Evolutionary conservation across 2,888 invertebrate genomes (phyloP).

Genomic region (Oasisia sp.): DNA sequence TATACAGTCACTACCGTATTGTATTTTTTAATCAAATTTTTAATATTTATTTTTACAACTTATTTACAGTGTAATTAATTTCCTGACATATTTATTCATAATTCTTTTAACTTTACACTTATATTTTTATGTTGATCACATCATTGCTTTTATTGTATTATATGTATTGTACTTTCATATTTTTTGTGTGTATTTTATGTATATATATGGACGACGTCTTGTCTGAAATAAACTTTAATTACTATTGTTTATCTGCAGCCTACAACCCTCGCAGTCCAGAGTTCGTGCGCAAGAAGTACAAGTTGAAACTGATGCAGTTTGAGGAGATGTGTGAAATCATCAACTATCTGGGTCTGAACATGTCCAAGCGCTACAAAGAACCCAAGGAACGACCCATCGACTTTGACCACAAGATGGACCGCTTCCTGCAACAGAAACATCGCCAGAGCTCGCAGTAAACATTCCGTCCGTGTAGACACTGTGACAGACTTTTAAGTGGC

Average conservation of each 20-base stretch:
- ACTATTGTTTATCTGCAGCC: slow-evolving; percentile 48
- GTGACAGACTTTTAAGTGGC: background rate
- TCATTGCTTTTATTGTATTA: too few relatives aligned
- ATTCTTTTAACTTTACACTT: too few relatives aligned
- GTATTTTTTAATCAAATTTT: too few relatives aligned
- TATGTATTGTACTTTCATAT: too few relatives aligned
- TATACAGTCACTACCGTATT: too few relatives aligned
- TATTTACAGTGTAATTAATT: too few relatives aligned
- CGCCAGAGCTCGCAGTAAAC: background rate
- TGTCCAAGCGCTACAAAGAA: slow-evolving; percentile 62
- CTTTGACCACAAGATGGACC: slow-evolving; percentile 63
- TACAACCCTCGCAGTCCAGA: slow-evolving; percentile 65
- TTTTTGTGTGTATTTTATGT: too few relatives aligned
- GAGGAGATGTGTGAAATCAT: slow-evolving; percentile 65
- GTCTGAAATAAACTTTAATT: too few relatives aligned
- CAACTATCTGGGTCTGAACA: slow-evolving; percentile 63
- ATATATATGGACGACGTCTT: too few relatives aligned
- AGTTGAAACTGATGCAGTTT: slow-evolving; percentile 62
- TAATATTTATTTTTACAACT: too few relatives aligned
- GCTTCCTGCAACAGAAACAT: slow-evolving; percentile 45
- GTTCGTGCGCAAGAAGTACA: slow-evolving; percentile 64
- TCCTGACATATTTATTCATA: too few relatives aligned
- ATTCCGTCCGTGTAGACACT: background rate
- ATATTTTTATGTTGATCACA: too few relatives aligned
- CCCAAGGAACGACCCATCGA: slow-evolving; percentile 61